A percentile compares a stretch with the other conserved stretches of the same genome.
These are phyloP conservation scores for Eupeodes luniger DNA, from an alignment of 2,888 invertebrate genomes.

Conservation along the genomic window DNA sequence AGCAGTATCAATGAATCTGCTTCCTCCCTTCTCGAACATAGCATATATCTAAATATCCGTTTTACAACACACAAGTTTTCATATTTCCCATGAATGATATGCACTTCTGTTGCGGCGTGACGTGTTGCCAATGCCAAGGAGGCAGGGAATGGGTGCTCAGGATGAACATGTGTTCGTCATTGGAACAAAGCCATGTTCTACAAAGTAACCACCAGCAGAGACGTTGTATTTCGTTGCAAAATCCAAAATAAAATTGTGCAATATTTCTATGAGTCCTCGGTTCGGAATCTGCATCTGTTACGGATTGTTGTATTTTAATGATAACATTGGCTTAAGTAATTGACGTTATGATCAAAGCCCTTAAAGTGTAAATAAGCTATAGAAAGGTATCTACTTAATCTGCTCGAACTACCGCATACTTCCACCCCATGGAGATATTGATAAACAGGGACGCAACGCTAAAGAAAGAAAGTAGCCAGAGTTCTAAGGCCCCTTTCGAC, in stretches of 20 bases:
- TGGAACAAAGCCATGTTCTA: conserved; percentile 36
- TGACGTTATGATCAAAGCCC: conserved; percentile 32
- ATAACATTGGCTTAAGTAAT: conserved; percentile 60
- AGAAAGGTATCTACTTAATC: conserved; percentile 12
- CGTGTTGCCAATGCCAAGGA: conserved; percentile 4
- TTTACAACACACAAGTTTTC: conserved; percentile 52
- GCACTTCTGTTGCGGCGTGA: conserved; percentile 48
- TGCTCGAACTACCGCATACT: neutral
- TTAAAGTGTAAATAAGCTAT: neutral
- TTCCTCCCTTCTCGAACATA: neutral
- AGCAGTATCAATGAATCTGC: conserved; percentile 29
- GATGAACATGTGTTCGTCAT: conserved; percentile 53
- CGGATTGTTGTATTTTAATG: conserved; percentile 34
- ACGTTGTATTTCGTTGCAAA: conserved; percentile 23
- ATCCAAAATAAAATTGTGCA: neutral
- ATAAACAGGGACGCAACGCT: neutral
- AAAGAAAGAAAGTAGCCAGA: neutral
- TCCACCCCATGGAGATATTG: neutral
- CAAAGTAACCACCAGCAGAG: conserved; percentile 62
- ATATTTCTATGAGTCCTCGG: conserved; percentile 22
- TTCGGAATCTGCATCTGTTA: conserved; percentile 24
- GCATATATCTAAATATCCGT: conserved; percentile 17
- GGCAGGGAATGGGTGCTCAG: neutral
- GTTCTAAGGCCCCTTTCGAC: neutral
- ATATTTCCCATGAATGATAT: conserved; percentile 69